Evolutionary conservation across 2,797 vertebrate genomes (phyloP), one percentile per base, ranked within the genome.

Genomic region (Chelonia mydas): DNA sequence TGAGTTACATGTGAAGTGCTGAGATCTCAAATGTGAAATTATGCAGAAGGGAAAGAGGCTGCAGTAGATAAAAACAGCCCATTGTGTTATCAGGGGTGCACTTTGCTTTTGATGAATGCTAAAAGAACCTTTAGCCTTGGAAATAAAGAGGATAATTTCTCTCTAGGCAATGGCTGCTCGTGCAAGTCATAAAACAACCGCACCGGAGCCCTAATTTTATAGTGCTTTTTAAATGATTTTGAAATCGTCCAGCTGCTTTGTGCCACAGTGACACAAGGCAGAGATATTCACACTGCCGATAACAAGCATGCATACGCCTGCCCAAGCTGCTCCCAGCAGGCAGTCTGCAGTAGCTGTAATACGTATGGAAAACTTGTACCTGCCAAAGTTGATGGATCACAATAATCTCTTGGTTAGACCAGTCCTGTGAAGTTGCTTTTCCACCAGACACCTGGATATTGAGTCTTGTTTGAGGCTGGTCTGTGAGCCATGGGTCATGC

Each of bases 121-220:
- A 97, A 96, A 97, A 96, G 96, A 97, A 96, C 95, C 90, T 97
- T 97, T 97, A 96, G 96, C 94, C 97, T 96, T 96, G 94, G 97
- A 97, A 97, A 97, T 97, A 97, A 96, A 97, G 96, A 97, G 94
- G 96, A 95, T 97, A 97, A 97, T 97, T 97, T 97, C 95, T 97
- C 97, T 97, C 97, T 93, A 97, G 97, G 95, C 95, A 97, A 83
- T 92, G 96, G 90, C 85, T 97, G 96, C 87, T 97, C 90, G 1
- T 94, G 93, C 92, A 96, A 95, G 95, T 90, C 84, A 87, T 97
- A 97, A 97, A 97, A 94, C 89, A 95, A 95, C 96, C 94, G 89
- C 92, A 92, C 93, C 79, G 87, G 90, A 96, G 95, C 94, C 87
- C 96, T 97, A 97, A 97, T 97, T 97, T 97, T 96, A 96, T 96